Evolutionary conservation across 2,113 vertebrate species (phyloP), one percentile per base, ranked within the genome.

Genomic region (Mastomys coucha): DNA sequence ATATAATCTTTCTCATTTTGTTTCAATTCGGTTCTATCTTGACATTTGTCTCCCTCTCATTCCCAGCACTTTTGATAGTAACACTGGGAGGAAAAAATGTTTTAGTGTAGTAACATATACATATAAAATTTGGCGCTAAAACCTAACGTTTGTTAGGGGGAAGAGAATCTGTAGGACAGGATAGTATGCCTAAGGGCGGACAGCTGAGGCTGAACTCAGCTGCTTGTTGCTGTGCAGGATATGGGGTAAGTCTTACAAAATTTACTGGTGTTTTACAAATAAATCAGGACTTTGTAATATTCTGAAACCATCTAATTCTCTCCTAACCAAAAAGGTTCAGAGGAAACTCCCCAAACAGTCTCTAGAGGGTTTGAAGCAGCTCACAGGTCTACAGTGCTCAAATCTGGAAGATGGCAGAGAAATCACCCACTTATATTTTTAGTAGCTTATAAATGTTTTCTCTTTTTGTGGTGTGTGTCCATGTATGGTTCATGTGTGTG

Each of bases 201-300:
- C 19, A 7, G 26, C 63, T 10, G 0, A 19, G 65, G 5, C 58
- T 81, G 45, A 75, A 58, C 70, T 45, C 13, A 58, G 16, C 9
- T 53, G 36, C 82, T 42, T 56, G 26, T 16, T 58, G 0, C 28
- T 5, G 19, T 75, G 53, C 81, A 91, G 17, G 81, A 60, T 28
- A 22, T 77, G 9, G 11, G 2, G 2, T 73, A 53, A 20, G 24
- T 60, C 2, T 39, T 77, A 2, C 33, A 88, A 24, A 45, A 60
- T 11, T 26, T 94, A 28, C 6, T 6, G 58, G 24, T 69, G 26
- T 56, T 88, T 93, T n/a, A 28, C 65, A 80, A 39, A 69, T 49
- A 89, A 93, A 51, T 45, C 31, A 93, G 26, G 89, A 93, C 67
- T 60, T 60, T 26, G 22, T 33, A 73, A 60, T 92, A 77, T n/a